A percentile compares a stretch with the other conserved stretches of the same genome.
phyloP scores from a whole-genome alignment of 2,797 vertebrate species.

The Valencia hispanica region DNA sequence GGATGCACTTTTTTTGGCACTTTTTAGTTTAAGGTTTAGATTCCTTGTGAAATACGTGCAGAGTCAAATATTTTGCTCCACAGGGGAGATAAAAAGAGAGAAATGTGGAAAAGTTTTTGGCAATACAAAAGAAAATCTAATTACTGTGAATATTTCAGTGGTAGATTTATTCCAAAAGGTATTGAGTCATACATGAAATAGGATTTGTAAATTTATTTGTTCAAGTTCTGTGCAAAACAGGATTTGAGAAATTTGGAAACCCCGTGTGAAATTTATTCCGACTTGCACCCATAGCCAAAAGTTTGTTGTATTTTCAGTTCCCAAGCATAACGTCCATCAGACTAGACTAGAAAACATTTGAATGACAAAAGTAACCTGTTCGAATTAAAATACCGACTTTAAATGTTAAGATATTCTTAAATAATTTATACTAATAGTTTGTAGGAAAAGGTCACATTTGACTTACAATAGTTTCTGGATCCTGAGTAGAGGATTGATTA shows the following conservation, averaged over 20 bases:
- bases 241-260: not conserved
- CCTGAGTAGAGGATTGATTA: not conserved
- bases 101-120: not conserved
- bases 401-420: not conserved
- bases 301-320: too few relatives aligned
- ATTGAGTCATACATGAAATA: not conserved
- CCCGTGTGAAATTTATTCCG: not conserved
- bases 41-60: not conserved
- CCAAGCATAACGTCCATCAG: too few relatives aligned
- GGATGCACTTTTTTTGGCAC: not conserved
- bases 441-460: not conserved
- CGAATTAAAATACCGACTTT: not conserved
- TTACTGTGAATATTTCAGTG: not conserved
- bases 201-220: not conserved
- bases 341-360: not conserved
- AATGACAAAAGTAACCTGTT: too few relatives aligned
- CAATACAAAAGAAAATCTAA: not conserved
- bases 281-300: not conserved
- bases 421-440: not conserved
- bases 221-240: not conserved
- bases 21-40: not conserved
- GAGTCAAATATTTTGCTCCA: not conserved
- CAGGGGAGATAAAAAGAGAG: not conserved
- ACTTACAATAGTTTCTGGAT: not conserved
- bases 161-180: constrained; percentile 4